Evolutionary conservation across 1,140 invertebrate species (phyloP).

Genomic region (Pseudoatta argentina): DNA sequence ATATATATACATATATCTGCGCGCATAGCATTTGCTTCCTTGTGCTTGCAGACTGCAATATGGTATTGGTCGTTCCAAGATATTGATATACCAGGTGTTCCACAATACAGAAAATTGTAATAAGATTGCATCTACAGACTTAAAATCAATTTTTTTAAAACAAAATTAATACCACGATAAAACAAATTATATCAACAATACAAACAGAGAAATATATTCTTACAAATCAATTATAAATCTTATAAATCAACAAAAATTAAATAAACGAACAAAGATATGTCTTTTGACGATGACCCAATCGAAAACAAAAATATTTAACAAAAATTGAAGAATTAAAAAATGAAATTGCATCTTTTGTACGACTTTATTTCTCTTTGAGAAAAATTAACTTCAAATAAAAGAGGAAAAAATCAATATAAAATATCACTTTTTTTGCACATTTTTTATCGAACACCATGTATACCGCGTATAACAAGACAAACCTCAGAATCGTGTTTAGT

Average conservation of each 20-base stretch:
- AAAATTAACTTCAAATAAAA: background rate
- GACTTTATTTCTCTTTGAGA: background rate
- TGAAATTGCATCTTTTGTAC: background rate
- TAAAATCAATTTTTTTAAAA: background rate
- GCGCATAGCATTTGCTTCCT: constrained; percentile 19
- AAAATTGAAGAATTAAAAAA: background rate
- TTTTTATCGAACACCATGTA: background rate
- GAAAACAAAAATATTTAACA: background rate
- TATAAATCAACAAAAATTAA: background rate
- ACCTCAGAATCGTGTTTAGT: background rate
- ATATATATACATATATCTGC: background rate
- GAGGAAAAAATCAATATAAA: background rate
- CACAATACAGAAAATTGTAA: background rate
- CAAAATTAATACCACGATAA: background rate
- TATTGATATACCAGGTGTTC: constrained; percentile 44
- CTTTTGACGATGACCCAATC: no score
- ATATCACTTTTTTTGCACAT: constrained; percentile 18
- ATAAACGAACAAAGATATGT: background rate
- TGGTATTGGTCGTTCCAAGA: constrained; percentile 18
- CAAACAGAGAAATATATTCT: background rate
- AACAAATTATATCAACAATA: background rate
- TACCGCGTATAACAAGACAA: background rate
- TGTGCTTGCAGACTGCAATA: background rate
- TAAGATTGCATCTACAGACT: background rate
- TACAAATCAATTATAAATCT: background rate